A percentile compares a stretch with the other conserved stretches of the same genome.
Conservation (phyloP, 1,140 invertebrate genomes). For the Sogatella furcifera region DNA sequence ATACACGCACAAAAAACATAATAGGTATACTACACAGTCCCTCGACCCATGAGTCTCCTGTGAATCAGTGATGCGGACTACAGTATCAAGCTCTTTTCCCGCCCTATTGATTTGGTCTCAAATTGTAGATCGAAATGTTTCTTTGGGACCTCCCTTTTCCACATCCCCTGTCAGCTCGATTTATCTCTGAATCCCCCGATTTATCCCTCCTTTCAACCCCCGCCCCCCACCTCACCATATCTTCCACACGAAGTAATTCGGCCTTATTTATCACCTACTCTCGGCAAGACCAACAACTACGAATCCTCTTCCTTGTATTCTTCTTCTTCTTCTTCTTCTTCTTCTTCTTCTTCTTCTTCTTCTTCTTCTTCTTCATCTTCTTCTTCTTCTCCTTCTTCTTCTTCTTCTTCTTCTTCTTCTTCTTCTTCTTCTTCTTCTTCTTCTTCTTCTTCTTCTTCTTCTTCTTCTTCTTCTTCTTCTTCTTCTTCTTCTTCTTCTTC, state of each 20-base stretch:
- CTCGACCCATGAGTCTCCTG: not conserved
- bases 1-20: too few relatives aligned
- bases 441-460: conserved; percentile 10
- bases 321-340: conserved; percentile 10
- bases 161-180: too few relatives aligned
- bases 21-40: not conserved
- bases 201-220: conserved; percentile 8
- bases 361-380: not conserved
- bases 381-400: not conserved
- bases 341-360: conserved; percentile 33
- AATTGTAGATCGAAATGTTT: too few relatives aligned
- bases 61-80: too few relatives aligned
- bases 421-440: conserved; percentile 10
- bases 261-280: not conserved
- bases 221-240: conserved; percentile 2
- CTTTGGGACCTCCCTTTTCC: conserved; percentile 8
- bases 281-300: conserved; percentile 16
- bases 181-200: conserved; percentile 19
- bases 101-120: conserved; percentile 13
- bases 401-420: conserved; percentile 7
- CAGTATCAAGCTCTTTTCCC: conserved; percentile 3
- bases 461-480: conserved; percentile 8
- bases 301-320: not conserved
- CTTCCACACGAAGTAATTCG: conserved; percentile 1
- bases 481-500: conserved; percentile 2